These are phyloP conservation scores for Synergus itoensis DNA, from an alignment of 2,888 invertebrate genomes.

Conservation along the genomic window DNA sequence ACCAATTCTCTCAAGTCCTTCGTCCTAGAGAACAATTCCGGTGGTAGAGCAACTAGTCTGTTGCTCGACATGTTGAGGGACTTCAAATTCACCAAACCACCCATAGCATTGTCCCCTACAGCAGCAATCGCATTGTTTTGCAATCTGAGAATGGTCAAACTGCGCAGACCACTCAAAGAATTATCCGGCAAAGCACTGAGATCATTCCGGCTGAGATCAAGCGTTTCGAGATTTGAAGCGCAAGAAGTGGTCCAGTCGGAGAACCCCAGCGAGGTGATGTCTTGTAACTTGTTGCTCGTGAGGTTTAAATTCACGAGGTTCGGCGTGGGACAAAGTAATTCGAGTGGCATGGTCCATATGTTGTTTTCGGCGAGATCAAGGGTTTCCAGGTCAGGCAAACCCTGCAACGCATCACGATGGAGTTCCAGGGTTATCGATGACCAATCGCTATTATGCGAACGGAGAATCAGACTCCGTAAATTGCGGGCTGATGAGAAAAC, in stretches of 20 bases:
- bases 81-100: slow-evolving; percentile 84
- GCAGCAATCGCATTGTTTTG: slow-evolving; percentile 88
- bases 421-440: slow-evolving; percentile 88
- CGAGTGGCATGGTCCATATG: slow-evolving; percentile 86
- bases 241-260: slow-evolving; percentile 87
- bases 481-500: slow-evolving; percentile 85
- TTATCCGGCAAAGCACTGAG: slow-evolving; percentile 85
- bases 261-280: slow-evolving; percentile 87
- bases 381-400: slow-evolving; percentile 83
- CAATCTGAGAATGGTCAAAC: slow-evolving; percentile 84
- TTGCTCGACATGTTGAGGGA: slow-evolving; percentile 90
- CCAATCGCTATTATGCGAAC: slow-evolving; percentile 90
- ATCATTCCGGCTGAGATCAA: slow-evolving; percentile 88
- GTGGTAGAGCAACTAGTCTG: slow-evolving; percentile 87
- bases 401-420: slow-evolving; percentile 85
- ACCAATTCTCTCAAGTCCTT: slow-evolving; percentile 86
- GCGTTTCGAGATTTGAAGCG: slow-evolving; percentile 83
- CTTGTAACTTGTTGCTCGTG: slow-evolving; percentile 88
- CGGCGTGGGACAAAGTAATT: slow-evolving; percentile 86
- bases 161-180: slow-evolving; percentile 85
- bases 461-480: slow-evolving; percentile 83
- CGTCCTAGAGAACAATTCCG: slow-evolving; percentile 88
- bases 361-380: slow-evolving; percentile 88
- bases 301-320: slow-evolving; percentile 86
- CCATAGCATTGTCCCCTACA: slow-evolving; percentile 87